Percentiles rank a stretch among this genome's conserved stretches.
phyloP scores from a whole-genome alignment of 2,113 vertebrate species.

The Bagarius yarrelli region DNA sequence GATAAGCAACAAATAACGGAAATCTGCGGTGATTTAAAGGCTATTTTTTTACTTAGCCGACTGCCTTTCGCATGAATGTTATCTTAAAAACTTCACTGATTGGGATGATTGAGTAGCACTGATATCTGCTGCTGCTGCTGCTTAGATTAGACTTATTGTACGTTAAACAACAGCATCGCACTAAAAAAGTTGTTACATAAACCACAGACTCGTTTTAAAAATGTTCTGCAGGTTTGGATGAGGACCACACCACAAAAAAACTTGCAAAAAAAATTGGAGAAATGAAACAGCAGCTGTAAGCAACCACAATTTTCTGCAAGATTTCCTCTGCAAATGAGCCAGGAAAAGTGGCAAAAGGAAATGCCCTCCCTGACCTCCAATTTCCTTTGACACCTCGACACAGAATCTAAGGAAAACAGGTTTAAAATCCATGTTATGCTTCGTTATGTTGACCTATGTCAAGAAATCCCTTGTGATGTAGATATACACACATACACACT shows the following conservation, averaged over 20 bases:
- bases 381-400: constrained; percentile 22
- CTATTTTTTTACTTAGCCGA: constrained; percentile 1
- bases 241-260: neutral
- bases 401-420: constrained; percentile 22
- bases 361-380: constrained; percentile 23
- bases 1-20: neutral
- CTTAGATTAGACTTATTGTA: neutral
- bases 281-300: neutral
- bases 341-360: constrained; percentile 23
- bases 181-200: neutral
- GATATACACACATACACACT: neutral
- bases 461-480: neutral
- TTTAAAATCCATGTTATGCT: constrained; percentile 24
- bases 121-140: constrained; percentile 1
- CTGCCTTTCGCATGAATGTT: constrained; percentile 5
- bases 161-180: neutral
- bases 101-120: neutral
- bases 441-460: neutral
- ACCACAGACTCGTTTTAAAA: neutral
- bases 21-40: constrained; percentile 2
- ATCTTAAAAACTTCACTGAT: neutral
- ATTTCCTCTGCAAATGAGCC: constrained; percentile 35
- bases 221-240: neutral
- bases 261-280: neutral
- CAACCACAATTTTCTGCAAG: constrained; percentile 32